phyloP scores from a whole-genome alignment of 2,888 invertebrate genomes.

The Acanthosoma haemorrhoidale region DNA sequence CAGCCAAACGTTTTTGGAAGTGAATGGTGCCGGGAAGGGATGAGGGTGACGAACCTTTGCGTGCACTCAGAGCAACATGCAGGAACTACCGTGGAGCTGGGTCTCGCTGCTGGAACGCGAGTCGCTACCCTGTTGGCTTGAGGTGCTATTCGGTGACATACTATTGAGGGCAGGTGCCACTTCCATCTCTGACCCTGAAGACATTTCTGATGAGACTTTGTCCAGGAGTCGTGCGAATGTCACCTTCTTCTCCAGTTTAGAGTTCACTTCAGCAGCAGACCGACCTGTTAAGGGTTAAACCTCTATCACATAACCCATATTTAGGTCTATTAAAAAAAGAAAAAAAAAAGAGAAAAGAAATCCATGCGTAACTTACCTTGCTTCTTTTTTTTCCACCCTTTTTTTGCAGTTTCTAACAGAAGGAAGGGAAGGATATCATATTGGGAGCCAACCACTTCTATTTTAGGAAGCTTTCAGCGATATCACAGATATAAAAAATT shows the following conservation, averaged over 20 bases:
- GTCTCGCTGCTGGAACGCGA: conserved; percentile 55
- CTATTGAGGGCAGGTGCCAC: conserved; percentile 47
- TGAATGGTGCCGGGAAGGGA: neutral
- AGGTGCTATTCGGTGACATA: conserved; percentile 53
- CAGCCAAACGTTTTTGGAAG: neutral
- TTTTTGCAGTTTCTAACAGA: too few relatives aligned
- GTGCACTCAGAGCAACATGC: conserved; percentile 40
- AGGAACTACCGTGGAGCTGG: conserved; percentile 39
- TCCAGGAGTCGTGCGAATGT: conserved; percentile 68
- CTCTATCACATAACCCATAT: neutral
- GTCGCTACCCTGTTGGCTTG: conserved; percentile 70
- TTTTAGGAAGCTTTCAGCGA: too few relatives aligned
- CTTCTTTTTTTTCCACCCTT: too few relatives aligned
- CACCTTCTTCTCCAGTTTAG: conserved; percentile 68
- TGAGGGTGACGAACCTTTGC: conserved; percentile 16
- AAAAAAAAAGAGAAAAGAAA: too few relatives aligned
- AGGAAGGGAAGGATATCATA: too few relatives aligned
- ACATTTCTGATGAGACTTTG: conserved; percentile 71
- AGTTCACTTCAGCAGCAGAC: neutral
- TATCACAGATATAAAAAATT: too few relatives aligned
- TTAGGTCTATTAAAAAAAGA: neutral
- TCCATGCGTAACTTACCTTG: too few relatives aligned
- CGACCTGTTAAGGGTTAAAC: conserved; percentile 21
- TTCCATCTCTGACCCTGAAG: conserved; percentile 66
- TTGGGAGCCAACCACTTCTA: too few relatives aligned